Evolutionary conservation across 2,888 invertebrate species (phyloP), one percentile per base, ranked within the genome.

Genomic region (Rhamphomyia laevipes): DNA sequence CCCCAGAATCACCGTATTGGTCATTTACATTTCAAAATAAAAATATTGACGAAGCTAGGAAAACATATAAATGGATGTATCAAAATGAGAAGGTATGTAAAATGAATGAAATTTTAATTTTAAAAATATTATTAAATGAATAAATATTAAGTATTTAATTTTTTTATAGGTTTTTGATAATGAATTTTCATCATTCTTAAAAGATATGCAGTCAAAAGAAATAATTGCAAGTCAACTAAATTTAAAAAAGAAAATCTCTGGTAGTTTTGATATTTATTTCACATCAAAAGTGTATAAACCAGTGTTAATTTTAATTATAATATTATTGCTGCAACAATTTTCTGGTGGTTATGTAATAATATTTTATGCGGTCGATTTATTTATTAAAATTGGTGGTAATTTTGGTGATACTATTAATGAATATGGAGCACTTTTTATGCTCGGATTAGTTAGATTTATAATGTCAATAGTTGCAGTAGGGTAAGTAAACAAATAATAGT

Each of bases 1-100:
- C 77, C 41, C 78, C 78, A 1, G 78, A 79, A 61, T 76, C 76
- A 53, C 78, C 78, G 0, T 70, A 75, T 51, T 79, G 78, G 78
- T 61, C 74, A n/a, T 57, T 73, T 2, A 68, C 66, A 37, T 75
- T 76, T 57, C 64, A 62, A 17, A 16, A 38, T 17, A 55, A 64
- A 67, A 45, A 64, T 65, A 52, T 53, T 54, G 53, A 58, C 5
- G 57, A 56, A 3, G 70, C 72, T 5, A 63, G 70, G 21, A 61
- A 58, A 47, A 67, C 72, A n/a, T 56, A 77, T 9, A 62, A 62
- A 50, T 73, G 71, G 68, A 60, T 77, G 7, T 75, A 77, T 60
- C 63, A 59, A 13, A 61, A 68, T 45, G 56, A 63, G 53, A 51
- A 61, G 56, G 74, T 73, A 12, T 15, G 17, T 31, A 18, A 40